Evolutionary conservation across 2,888 invertebrate genomes (phyloP), one percentile per base, ranked within the genome.

Genomic region (Argyresthia albistria): DNA sequence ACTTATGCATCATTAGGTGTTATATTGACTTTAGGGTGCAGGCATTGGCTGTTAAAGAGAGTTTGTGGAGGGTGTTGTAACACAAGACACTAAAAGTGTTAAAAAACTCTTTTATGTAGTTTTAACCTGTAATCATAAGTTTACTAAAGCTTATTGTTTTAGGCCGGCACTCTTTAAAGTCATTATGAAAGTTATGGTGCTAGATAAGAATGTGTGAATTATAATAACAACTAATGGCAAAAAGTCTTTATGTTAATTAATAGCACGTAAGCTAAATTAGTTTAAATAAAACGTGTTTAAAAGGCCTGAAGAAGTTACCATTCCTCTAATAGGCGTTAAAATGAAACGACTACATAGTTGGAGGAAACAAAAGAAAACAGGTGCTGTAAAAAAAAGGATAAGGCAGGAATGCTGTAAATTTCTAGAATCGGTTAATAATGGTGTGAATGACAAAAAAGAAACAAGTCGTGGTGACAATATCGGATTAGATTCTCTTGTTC

Each of bases 361-460:
- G 49, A 49, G 49, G 35, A 49, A 49, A 37, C 35, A 14, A n/a
- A 37, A 49, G 37, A 37, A 43, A 50, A 50, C 50, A 50, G 50
- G 50, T 50, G 43, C 50, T 43, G 50, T 50, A 14, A 50, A 50
- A 50, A 50, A 50, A 50, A 16, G 4, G 12, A 35, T 45, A 11
- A 7, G 25, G 39, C 43, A 35, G 11, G 42, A 50, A 14, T 45
- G 46, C 46, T 14, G 46, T 45, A 45, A 11, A 12, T 14, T 45
- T 45, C 14, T 45, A 14, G 14, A 45, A 14, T 45, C 14, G 9
- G 14, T 15, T 14, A 45, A 45, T 45, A 45, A 14, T 45, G 46
- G 16, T 45, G 14, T 14, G 14, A 45, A 45, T 45, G 8, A 45
- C 14, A 45, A 45, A 45, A 15, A 45, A 15, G 11, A 45, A 45